These are phyloP conservation scores for Beaufortia kweichowensis DNA, from an alignment of 2,113 vertebrate genomes.

Conservation along the genomic window DNA sequence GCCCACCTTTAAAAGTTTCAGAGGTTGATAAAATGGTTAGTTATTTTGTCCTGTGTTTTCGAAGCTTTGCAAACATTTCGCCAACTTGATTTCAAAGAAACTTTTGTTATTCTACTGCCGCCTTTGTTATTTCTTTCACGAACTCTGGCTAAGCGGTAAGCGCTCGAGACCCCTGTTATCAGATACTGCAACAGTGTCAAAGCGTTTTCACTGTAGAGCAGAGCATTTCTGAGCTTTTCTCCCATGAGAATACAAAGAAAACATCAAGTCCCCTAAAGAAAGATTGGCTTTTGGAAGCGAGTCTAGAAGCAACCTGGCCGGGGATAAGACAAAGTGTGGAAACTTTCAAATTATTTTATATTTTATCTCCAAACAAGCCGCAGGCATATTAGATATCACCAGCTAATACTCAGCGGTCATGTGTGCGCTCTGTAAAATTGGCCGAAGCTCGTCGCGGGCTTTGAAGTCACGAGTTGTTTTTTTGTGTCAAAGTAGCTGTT, in stretches of 20 bases:
- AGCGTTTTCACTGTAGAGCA: constrained; percentile 41
- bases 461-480: constrained; percentile 68
- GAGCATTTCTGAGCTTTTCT: constrained; percentile 22
- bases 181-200: constrained; percentile 12
- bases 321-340: constrained; percentile 61
- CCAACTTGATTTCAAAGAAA: constrained; percentile 33
- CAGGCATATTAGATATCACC: constrained; percentile 62
- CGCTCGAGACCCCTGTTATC: constrained; percentile 19
- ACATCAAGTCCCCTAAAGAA: constrained; percentile 34
- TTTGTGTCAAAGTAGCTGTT: constrained; percentile 60
- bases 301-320: constrained; percentile 55
- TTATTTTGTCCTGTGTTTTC: constrained; percentile 45
- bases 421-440: constrained; percentile 62
- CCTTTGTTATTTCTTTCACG: constrained; percentile 37
- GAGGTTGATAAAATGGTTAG: constrained; percentile 53
- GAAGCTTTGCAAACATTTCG: constrained; percentile 30
- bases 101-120: constrained; percentile 36
- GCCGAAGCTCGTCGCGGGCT: constrained; percentile 54
- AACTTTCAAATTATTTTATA: constrained; percentile 66
- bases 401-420: constrained; percentile 60
- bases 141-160: constrained; percentile 3
- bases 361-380: constrained; percentile 72
- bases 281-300: constrained; percentile 62
- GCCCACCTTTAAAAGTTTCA: constrained; percentile 62
- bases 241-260: constrained; percentile 51